Base-by-base conservation (phyloP, 2,113 vertebrate genomes). In the Brachypodius melanocephalos region DNA sequence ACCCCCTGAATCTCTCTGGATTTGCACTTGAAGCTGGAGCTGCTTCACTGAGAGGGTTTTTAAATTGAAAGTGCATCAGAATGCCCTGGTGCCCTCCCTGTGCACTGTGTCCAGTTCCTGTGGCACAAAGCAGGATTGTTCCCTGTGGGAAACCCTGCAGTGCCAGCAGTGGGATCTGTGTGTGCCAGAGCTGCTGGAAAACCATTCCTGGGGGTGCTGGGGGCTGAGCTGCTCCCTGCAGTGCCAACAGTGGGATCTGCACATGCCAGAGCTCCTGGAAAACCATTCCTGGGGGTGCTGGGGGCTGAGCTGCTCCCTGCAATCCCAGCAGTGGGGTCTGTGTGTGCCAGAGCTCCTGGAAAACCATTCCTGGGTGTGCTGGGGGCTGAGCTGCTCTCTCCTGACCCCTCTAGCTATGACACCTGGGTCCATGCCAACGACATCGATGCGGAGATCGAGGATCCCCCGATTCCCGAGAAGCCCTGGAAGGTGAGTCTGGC, bases 401-500 rank as follows among this genome's bases (percentile, higher is more conserved):
- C 51, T 65, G 34, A 0, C 54, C 93, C 81, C 66, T 58, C 82
- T 22, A 99, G 99, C 97, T 99, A 99, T 32, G 99, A 99, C 78
- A 99, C 99, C 93, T 99, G 99, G 99, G 97, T 99, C 34, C 98
- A 99, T 6, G 96, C 97, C 92, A 98, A 96, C 11, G 99, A 99
- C 61, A 97, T 99, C 51, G 99, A 99, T 12, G 98, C 98, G 0
- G 99, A 99, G 15, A 97, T 99, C 22, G 99, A 99, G 96, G 99
- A 99, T 52, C 98, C 99, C 31, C 99, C 99, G 1, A 98, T 98
- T 95, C 96, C 98, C 7, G 99, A 99, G 97, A 98, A 98, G 76
- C 98, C 99, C 0, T 99, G 99, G 99, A 99, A 99, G 98, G 99
- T 99, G 49, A 98, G 97, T 28, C 2, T 17, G 38, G 20, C 45